Evolutionary conservation across 2,113 vertebrate species (phyloP).

Genomic region (Hemiscyllium ocellatum): DNA sequence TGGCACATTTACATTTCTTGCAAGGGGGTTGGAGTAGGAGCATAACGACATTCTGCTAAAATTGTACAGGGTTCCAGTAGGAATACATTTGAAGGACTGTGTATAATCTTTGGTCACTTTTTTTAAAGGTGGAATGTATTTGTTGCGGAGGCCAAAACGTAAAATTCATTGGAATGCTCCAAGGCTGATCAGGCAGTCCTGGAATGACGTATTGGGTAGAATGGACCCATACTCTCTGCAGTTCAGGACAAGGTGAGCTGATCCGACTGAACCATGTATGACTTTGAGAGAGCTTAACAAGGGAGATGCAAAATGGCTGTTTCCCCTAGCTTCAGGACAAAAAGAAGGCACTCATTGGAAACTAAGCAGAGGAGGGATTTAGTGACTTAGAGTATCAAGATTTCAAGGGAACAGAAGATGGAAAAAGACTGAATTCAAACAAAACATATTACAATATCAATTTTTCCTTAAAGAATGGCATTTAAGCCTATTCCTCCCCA

Average conservation of each 20-base stretch:
- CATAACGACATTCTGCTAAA: neutral
- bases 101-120: neutral
- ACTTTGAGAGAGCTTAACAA: neutral
- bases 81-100: neutral
- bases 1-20: neutral
- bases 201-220: neutral
- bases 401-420: neutral
- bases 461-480: neutral
- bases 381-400: neutral
- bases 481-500: neutral
- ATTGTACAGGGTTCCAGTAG: neutral
- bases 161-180: neutral
- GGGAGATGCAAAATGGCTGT: neutral
- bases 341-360: neutral
- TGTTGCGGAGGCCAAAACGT: neutral
- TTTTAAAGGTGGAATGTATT: neutral
- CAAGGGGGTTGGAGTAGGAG: neutral
- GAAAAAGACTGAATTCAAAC: neutral
- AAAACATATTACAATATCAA: neutral
- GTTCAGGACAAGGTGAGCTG: neutral
- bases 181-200: neutral
- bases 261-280: neutral
- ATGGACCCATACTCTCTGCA: neutral
- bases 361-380: neutral
- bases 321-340: neutral